Conservation (phyloP, 1,140 invertebrate species). For the Papilio polytes region DNA sequence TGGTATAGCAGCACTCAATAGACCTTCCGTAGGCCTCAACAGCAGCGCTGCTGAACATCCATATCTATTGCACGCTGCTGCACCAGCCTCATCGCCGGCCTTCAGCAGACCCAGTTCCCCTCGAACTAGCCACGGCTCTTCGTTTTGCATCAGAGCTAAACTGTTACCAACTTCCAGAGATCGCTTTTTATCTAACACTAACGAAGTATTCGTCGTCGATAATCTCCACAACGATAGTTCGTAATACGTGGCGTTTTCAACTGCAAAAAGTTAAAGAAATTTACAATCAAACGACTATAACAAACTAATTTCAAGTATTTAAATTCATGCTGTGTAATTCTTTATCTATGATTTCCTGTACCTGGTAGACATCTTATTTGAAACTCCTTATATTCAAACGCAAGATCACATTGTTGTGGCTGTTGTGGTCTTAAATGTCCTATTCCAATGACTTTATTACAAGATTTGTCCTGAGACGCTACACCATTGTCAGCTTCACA, state of each 20-base stretch:
- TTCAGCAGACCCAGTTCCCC: slow-evolving; percentile 63
- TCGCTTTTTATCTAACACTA: slow-evolving; percentile 64
- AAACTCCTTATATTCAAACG: slow-evolving; percentile 73
- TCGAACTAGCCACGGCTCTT: slow-evolving; percentile 63
- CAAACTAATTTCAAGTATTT: no score
- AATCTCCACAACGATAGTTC: slow-evolving; percentile 77
- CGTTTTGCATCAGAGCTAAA: slow-evolving; percentile 61
- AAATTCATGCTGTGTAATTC: no score
- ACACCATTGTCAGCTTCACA: slow-evolving; percentile 75
- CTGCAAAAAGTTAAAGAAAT: slow-evolving; percentile 49
- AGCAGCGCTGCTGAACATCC: slow-evolving; percentile 70
- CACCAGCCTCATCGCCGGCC: slow-evolving; percentile 69
- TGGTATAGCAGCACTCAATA: slow-evolving; percentile 63
- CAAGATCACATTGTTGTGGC: slow-evolving; percentile 72
- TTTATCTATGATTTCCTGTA: slow-evolving; percentile 42
- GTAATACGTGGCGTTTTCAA: slow-evolving; percentile 78
- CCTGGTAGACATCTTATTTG: slow-evolving; percentile 77
- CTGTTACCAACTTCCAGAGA: slow-evolving; percentile 71
- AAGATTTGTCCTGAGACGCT: slow-evolving; percentile 67
- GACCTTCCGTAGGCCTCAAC: slow-evolving; percentile 66
- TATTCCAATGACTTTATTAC: slow-evolving; percentile 64
- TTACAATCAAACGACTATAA: no score
- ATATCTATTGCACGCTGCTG: slow-evolving; percentile 74
- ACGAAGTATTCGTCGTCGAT: slow-evolving; percentile 70
- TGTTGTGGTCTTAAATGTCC: slow-evolving; percentile 68